phyloP scores from a whole-genome alignment of 2,113 vertebrate species.

The Pluvialis apricaria region DNA sequence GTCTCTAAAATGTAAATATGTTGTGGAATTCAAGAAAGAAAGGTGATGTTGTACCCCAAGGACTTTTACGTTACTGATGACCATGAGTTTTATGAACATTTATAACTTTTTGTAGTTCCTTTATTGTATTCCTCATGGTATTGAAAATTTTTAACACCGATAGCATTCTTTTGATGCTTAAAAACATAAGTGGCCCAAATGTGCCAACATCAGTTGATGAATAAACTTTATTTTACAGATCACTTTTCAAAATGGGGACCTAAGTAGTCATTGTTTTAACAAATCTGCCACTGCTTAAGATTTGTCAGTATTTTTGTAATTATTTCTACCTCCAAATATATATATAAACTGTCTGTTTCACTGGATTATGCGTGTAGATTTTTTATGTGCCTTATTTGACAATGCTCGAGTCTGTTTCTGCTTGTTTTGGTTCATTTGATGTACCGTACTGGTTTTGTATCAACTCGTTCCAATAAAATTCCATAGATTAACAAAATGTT shows the following conservation, averaged over 20 bases:
- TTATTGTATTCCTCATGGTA: constrained; percentile 61
- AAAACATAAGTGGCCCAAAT: constrained; percentile 30
- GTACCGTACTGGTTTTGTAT: constrained; percentile 66
- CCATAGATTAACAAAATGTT: constrained; percentile 5
- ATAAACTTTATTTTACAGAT: constrained; percentile 66
- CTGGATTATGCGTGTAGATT: constrained; percentile 73
- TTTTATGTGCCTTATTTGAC: constrained; percentile 82
- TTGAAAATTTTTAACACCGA: constrained; percentile 57
- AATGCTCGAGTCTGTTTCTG: constrained; percentile 61
- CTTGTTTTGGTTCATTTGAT: constrained; percentile 57
- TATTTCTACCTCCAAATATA: constrained; percentile 81
- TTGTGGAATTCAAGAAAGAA: constrained; percentile 8
- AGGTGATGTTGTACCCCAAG: constrained; percentile 54
- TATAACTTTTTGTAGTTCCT: constrained; percentile 76
- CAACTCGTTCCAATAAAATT: constrained; percentile 64
- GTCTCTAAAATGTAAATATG: constrained; percentile 77
- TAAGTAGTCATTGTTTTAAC: constrained; percentile 71
- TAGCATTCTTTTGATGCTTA: constrained; percentile 63
- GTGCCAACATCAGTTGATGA: constrained; percentile 60
- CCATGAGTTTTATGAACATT: constrained; percentile 65
- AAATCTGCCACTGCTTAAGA: constrained; percentile 73
- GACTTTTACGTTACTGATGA: constrained; percentile 58
- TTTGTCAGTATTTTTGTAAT: constrained; percentile 86
- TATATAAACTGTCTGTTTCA: constrained; percentile 74
- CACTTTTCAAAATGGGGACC: constrained; percentile 72